Evolutionary conservation across 37 sponge, comb jelly and placozoan genomes (phyloP).

Genomic region (Halichondria panicea): DNA sequence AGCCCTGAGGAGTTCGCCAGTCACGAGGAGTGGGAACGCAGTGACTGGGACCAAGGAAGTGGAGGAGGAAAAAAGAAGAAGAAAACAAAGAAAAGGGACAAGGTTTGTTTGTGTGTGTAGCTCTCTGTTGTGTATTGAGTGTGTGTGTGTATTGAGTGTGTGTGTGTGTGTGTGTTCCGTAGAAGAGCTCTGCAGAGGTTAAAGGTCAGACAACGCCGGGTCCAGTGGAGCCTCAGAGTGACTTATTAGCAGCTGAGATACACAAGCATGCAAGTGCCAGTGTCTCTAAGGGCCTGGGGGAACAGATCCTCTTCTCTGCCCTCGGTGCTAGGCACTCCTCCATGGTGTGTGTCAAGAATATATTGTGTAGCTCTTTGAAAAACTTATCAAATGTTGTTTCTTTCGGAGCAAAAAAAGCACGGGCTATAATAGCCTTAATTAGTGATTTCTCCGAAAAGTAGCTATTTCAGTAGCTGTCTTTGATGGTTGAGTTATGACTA

Average conservation of each 20-base stretch:
- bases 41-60: slow-evolving; percentile 2
- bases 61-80: not conserved
- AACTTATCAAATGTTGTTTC: too few species aligned
- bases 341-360: slow-evolving; percentile 21
- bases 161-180: not conserved
- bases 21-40: slow-evolving; percentile 26
- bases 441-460: not conserved
- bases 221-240: slow-evolving; percentile 18
- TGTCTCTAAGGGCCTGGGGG: slow-evolving; percentile 35
- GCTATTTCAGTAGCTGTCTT: not conserved
- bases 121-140: too few species aligned
- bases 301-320: slow-evolving; percentile 26
- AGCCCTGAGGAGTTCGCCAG: slow-evolving; percentile 26
- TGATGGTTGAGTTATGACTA: not conserved
- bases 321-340: slow-evolving; percentile 44
- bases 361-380: not conserved
- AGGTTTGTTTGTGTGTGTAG: not conserved
- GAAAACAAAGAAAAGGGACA: not conserved
- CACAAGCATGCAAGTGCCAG: slow-evolving; percentile 23
- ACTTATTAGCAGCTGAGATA: slow-evolving; percentile 13
- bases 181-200: not conserved
- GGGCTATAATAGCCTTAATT: not conserved
- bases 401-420: not conserved
- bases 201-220: not conserved
- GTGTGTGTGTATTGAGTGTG: too few species aligned